A percentile compares a stretch with the other conserved stretches of the same genome.
Conservation (phyloP, 2,797 vertebrate species). For the Taeniopygia guttata region DNA sequence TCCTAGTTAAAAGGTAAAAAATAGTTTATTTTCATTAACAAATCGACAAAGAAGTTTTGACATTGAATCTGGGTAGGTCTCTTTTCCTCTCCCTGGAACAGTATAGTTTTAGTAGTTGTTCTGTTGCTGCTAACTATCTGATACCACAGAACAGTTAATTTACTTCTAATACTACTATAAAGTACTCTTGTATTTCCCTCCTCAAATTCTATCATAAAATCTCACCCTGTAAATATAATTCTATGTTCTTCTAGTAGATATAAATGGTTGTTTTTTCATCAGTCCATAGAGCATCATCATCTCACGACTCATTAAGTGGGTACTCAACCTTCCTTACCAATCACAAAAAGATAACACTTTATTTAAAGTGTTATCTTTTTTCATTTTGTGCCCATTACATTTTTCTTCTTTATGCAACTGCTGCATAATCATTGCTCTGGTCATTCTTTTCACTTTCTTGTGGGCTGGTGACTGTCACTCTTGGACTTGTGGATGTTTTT, state of each 20-base stretch:
- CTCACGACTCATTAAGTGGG: background rate
- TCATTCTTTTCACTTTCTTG: slow-evolving; percentile 71
- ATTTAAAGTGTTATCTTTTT: slow-evolving; percentile 23
- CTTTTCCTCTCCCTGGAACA: background rate
- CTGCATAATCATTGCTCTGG: slow-evolving; percentile 59
- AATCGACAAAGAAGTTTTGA: background rate
- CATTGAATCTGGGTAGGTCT: background rate
- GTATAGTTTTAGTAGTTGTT: background rate
- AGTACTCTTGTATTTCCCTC: background rate
- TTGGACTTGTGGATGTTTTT: slow-evolving; percentile 69
- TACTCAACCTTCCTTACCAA: background rate
- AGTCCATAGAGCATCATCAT: background rate
- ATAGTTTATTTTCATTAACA: background rate
- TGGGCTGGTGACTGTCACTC: slow-evolving; percentile 76
- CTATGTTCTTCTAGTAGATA: background rate
- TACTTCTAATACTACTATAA: background rate
- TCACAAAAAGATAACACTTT: background rate
- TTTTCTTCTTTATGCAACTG: slow-evolving; percentile 61
- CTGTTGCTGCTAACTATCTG: background rate
- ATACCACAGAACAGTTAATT: background rate
- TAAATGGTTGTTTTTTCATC: slow-evolving; percentile 18
- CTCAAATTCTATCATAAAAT: background rate
- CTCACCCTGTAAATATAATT: background rate
- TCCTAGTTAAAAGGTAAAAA: background rate
- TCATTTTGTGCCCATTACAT: slow-evolving; percentile 11